Conservation (phyloP, 2,113 vertebrate genomes). For the Phoenicopterus ruber region DNA sequence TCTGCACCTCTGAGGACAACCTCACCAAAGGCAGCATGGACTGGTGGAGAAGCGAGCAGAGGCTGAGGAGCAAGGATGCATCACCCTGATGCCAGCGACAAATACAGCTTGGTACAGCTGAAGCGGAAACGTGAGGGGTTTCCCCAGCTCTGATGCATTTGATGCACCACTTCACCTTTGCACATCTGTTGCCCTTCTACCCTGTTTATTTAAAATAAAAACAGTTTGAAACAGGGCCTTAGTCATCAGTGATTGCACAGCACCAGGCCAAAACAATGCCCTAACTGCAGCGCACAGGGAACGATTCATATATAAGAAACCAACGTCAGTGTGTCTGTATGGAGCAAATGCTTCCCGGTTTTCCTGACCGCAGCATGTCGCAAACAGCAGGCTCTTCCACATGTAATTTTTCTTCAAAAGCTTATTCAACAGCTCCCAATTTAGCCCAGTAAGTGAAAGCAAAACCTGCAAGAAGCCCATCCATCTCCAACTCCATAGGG, state of each 20-base stretch:
- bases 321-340: accelerated
- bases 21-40: neutral
- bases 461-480: neutral
- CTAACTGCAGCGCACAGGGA: neutral
- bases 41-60: neutral
- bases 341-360: neutral
- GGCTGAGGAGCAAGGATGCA: neutral
- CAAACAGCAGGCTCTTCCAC: neutral
- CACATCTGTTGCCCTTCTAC: neutral
- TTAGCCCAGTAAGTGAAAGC: neutral
- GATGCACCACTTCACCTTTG: accelerated
- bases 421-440: neutral
- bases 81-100: neutral
- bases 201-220: neutral
- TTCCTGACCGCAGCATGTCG: neutral
- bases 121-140: neutral
- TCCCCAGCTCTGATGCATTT: neutral
- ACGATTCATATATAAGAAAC: neutral
- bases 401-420: neutral
- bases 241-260: neutral
- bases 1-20: neutral
- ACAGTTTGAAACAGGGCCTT: neutral
- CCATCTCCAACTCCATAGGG: neutral
- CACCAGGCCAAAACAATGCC: neutral
- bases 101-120: accelerated